These are phyloP conservation scores for Mythimna pallens DNA, from an alignment of 2,888 invertebrate species.

Conservation along the genomic window DNA sequence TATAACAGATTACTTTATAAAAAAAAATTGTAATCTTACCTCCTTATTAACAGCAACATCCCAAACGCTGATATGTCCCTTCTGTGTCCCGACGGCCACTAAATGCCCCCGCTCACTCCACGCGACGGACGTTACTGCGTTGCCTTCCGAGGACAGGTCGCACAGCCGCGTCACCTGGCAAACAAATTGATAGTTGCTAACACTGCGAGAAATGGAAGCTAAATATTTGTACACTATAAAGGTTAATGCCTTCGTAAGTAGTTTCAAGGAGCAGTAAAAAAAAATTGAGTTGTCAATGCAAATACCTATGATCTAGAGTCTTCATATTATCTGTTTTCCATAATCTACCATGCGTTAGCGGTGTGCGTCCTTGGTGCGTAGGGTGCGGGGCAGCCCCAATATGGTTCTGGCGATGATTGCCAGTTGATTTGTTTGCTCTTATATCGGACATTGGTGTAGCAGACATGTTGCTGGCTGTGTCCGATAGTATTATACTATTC, in stretches of 20 bases:
- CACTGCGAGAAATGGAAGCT: slow-evolving; percentile 41
- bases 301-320: background rate
- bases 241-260: slow-evolving; percentile 55
- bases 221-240: slow-evolving; percentile 49
- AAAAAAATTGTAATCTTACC: slow-evolving; percentile 76
- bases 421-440: no score
- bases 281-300: slow-evolving; percentile 30
- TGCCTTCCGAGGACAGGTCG: slow-evolving; percentile 97
- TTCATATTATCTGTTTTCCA: no score
- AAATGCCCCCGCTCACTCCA: slow-evolving; percentile 99
- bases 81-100: slow-evolving; percentile 99
- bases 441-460: no score
- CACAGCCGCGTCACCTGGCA: slow-evolving; percentile 96
- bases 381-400: no score
- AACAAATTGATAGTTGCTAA: slow-evolving; percentile 42
- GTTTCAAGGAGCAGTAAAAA: slow-evolving; percentile 36
- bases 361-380: no score
- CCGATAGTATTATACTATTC: no score
- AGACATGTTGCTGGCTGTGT: no score
- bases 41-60: slow-evolving; percentile 98
- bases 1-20: background rate
- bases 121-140: slow-evolving; percentile 99
- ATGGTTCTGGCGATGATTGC: no score
- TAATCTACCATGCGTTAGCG: no score
- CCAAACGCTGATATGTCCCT: slow-evolving; percentile 99